Evolutionary conservation across 2,797 vertebrate species (phyloP), one percentile per base, ranked within the genome.

Genomic region (Petrocephalus sullivani): DNA sequence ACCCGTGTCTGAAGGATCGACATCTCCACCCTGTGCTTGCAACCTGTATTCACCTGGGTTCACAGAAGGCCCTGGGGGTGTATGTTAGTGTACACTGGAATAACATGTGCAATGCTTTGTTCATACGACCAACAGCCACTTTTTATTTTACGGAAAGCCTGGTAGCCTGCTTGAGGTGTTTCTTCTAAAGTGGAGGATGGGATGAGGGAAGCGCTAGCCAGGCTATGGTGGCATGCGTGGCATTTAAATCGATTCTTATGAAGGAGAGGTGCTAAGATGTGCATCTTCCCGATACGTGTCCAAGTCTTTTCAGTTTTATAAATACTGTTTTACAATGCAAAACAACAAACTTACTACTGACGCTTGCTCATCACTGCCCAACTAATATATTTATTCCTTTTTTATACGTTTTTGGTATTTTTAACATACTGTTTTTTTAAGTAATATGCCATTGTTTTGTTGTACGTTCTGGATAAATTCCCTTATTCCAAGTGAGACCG

Each of bases 371-470:
- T 83, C 81, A 51, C 81, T 83, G 46, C 81, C 46, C 46, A 83
- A 83, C 16, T 54, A 51, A 51, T 51, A 49, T 83, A 83, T 83
- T 83, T 83, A 83, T 83, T 83, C 49, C 16, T 83, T 83, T 51
- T 83, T 51, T 16, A n/a, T 54, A 51, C 21, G 46, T 54, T 51
- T 53, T 82, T 82, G 46, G 78, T 53, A 82, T 82, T 53, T 83
- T 21, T 83, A 83, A 19, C n/a, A 23, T 83, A 49, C 41, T 54
- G 16, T 83, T 83, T 51, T 49, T 51, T 54, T 51, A 23, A 2
- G 33, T 71, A 71, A 71, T 71, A 71, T 71, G 28, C 16, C 64
- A 49, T 83, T 14, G 9, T 83, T 54, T 83, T 83, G 7, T 14
- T 83, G 46, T 49, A 54, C 81, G 53, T 83, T 83, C n/a, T 83